These are phyloP conservation scores for Hydropsyche tenuis DNA, from an alignment of 1,140 invertebrate species.

Conservation along the genomic window DNA sequence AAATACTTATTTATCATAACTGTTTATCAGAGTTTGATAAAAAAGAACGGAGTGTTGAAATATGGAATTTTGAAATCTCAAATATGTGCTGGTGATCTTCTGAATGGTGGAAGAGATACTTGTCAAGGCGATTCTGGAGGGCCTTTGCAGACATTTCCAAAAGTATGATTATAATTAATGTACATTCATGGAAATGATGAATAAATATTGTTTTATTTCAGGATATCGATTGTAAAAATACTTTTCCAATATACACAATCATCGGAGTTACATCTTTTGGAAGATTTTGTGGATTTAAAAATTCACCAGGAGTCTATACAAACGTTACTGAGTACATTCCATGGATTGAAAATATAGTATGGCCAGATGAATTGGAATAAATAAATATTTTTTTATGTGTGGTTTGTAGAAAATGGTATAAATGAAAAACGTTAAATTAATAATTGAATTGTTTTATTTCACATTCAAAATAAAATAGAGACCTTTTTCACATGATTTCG, in stretches of 20 bases:
- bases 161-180: constrained; percentile 28
- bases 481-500: not conserved
- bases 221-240: constrained; percentile 40
- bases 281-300: constrained; percentile 62
- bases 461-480: constrained; percentile 6
- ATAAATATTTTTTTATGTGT: not conserved
- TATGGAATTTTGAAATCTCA: constrained; percentile 65
- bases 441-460: not conserved
- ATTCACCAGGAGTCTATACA: constrained; percentile 68
- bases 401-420: too few species aligned
- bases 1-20: not conserved
- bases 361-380: constrained; percentile 51
- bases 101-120: constrained; percentile 66
- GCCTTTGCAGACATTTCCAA: constrained; percentile 64
- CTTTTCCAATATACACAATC: constrained; percentile 53
- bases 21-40: constrained; percentile 10
- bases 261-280: constrained; percentile 69
- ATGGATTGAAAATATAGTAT: constrained; percentile 67
- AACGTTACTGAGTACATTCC: constrained; percentile 68
- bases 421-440: not conserved
- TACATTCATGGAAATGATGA: not conserved
- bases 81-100: constrained; percentile 68
- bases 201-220: constrained; percentile 31
- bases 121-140: constrained; percentile 73
- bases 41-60: constrained; percentile 75